Conservation (phyloP, 2,113 vertebrate species). For the Triplophysa rosa region DNA sequence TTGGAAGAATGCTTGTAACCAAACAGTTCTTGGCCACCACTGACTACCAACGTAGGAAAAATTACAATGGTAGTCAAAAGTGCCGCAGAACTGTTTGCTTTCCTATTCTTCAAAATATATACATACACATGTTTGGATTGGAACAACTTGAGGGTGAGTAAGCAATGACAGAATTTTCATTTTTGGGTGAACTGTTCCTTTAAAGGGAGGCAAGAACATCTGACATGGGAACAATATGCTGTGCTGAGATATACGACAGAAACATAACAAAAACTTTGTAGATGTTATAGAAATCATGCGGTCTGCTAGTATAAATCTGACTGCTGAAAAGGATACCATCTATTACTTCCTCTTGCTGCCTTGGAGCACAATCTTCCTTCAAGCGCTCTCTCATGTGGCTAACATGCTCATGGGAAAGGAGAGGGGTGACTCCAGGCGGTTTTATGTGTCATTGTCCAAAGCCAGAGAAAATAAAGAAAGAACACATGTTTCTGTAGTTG, state of each 20-base stretch:
- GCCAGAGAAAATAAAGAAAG: conserved; percentile 54
- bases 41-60: no score
- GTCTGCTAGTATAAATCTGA: conserved; percentile 12
- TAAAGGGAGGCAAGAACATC: neutral
- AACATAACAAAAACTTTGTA: neutral
- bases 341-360: conserved; percentile 37
- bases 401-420: conserved; percentile 48
- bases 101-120: no score
- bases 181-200: no score
- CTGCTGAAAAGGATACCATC: conserved; percentile 42
- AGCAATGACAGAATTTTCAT: no score
- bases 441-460: conserved; percentile 44
- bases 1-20: no score
- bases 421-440: conserved; percentile 43
- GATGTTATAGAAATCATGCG: conserved; percentile 36
- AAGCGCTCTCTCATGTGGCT: conserved; percentile 41
- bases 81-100: no score
- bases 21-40: no score
- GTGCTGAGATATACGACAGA: neutral
- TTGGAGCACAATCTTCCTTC: conserved; percentile 18
- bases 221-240: neutral
- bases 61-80: no score
- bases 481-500: conserved; percentile 40
- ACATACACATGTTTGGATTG: no score
- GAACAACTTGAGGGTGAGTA: no score